Evolutionary conservation across 2,888 invertebrate species (phyloP).

Genomic region (Drosophila kuntzei): DNA sequence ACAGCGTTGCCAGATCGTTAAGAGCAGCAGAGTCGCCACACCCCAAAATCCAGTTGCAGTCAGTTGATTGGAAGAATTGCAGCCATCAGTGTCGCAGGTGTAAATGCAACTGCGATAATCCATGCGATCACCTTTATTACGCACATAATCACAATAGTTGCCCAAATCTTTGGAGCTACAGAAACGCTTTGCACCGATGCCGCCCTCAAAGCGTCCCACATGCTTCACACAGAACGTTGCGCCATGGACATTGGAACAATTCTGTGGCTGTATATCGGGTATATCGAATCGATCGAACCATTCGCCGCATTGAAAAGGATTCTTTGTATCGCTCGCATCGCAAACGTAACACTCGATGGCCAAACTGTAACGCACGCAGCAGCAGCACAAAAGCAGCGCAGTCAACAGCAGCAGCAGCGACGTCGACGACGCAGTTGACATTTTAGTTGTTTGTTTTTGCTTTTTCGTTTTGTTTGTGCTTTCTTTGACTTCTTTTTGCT

Average conservation of each 20-base stretch:
- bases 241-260: conserved; percentile 92
- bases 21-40: conserved; percentile 42
- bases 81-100: conserved; percentile 93
- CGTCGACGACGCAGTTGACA: conserved; percentile 29
- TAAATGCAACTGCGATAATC: conserved; percentile 95
- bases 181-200: conserved; percentile 94
- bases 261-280: conserved; percentile 88
- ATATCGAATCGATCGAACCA: conserved; percentile 89
- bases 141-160: conserved; percentile 95
- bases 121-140: conserved; percentile 93
- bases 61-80: conserved; percentile 88
- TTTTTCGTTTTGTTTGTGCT: conserved; percentile 2
- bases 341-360: conserved; percentile 95
- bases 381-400: conserved; percentile 44
- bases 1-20: conserved; percentile 62
- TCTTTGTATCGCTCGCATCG: conserved; percentile 91
- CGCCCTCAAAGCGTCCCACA: conserved; percentile 96
- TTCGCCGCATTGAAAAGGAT: conserved; percentile 94
- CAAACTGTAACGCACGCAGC: conserved; percentile 21
- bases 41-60: conserved; percentile 36
- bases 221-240: conserved; percentile 97
- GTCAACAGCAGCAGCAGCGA: conserved; percentile 27
- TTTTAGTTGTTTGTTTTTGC: conserved; percentile 13
- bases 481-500: not conserved
- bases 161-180: conserved; percentile 95